Conservation (phyloP, 2,113 vertebrate species). For the Pelodiscus sinensis region DNA sequence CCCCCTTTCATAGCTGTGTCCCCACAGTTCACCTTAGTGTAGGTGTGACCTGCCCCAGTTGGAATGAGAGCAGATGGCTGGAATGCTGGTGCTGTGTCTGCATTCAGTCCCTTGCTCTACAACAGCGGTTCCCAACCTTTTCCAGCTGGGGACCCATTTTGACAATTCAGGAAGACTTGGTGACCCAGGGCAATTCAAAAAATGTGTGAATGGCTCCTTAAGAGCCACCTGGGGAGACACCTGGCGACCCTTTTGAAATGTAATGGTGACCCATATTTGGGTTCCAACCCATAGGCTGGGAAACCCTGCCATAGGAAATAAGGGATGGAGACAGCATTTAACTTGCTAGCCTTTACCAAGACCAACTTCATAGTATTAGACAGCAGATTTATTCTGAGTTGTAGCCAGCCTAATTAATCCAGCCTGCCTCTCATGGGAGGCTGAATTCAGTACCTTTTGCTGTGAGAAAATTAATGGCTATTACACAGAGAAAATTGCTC, state of each 20-base stretch:
- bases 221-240: too few relatives aligned
- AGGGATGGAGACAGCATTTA: too few relatives aligned
- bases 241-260: too few relatives aligned
- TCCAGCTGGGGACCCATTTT: too few relatives aligned
- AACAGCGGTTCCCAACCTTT: too few relatives aligned
- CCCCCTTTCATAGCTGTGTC: background rate
- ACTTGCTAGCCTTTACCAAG: too few relatives aligned
- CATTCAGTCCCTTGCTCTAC: accelerated
- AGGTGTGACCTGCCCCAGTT: background rate
- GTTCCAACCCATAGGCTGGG: too few relatives aligned
- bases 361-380: background rate
- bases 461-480: constrained; percentile 48
- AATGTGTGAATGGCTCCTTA: too few relatives aligned
- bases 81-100: background rate
- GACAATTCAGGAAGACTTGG: too few relatives aligned
- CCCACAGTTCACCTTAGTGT: background rate
- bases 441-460: constrained; percentile 52
- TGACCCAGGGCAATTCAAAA: too few relatives aligned
- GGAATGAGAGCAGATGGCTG: background rate
- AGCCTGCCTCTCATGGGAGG: constrained; percentile 41
- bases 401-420: constrained; percentile 62
- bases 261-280: too few relatives aligned
- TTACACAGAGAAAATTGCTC: constrained; percentile 42
- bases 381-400: constrained; percentile 58
- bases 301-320: too few relatives aligned